Evolutionary conservation across 1,140 invertebrate species (phyloP).

Genomic region (Diuraphis noxia): DNA sequence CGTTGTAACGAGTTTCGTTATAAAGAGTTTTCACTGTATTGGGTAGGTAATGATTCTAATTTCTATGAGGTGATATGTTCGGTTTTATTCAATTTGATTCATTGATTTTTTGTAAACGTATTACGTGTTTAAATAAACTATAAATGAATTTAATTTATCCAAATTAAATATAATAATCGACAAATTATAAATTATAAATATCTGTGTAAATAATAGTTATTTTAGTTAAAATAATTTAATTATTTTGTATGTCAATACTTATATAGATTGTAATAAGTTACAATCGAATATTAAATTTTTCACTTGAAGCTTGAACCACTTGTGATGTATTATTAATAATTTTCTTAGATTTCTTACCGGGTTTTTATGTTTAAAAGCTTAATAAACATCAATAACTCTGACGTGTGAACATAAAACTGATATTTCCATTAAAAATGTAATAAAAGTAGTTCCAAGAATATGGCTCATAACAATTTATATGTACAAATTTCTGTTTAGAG

Average conservation of each 20-base stretch:
- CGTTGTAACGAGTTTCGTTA: too few relatives aligned
- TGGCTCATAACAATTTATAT: neutral
- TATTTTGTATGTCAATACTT: neutral
- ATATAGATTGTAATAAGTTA: neutral
- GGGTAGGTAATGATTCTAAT: neutral
- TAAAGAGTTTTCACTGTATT: too few relatives aligned
- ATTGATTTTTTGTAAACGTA: neutral
- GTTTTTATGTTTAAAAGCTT: neutral
- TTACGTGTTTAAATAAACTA: neutral
- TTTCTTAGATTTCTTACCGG: neutral
- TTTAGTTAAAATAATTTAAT: neutral
- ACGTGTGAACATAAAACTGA: neutral
- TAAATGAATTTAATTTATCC: neutral
- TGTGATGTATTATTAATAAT: neutral
- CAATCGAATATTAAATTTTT: neutral
- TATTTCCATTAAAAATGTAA: constrained; percentile 14
- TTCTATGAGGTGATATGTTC: neutral
- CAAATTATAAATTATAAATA: neutral
- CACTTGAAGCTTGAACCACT: neutral
- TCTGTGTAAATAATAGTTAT: neutral
- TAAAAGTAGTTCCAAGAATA: neutral
- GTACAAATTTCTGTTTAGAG: neutral
- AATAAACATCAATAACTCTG: constrained; percentile 2
- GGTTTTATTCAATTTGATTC: neutral
- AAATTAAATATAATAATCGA: neutral